These are phyloP conservation scores for Scaptomyza cyrtandrae DNA, from an alignment of 2,888 invertebrate species.

Conservation along the genomic window DNA sequence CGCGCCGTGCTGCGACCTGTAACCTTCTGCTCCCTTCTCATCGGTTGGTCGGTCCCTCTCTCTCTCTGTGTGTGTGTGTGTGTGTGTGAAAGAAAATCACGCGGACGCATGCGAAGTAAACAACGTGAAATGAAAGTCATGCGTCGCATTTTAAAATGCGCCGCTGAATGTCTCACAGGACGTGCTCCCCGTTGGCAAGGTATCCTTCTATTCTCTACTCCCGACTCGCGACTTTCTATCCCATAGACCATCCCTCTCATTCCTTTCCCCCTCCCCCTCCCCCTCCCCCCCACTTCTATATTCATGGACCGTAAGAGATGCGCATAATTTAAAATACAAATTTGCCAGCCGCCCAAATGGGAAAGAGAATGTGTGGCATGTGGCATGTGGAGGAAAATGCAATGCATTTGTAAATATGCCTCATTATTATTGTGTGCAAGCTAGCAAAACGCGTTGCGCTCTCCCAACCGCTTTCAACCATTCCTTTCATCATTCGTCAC, in stretches of 20 bases:
- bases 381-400: constrained; percentile 6
- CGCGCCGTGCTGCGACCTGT: constrained; percentile 58
- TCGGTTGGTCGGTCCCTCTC: too few relatives aligned
- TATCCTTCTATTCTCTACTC: background rate
- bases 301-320: constrained; percentile 54
- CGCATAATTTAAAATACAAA: constrained; percentile 78
- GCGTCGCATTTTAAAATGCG: constrained; percentile 74
- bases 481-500: constrained; percentile 64
- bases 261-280: background rate
- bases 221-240: background rate
- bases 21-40: constrained; percentile 16
- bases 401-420: constrained; percentile 73
- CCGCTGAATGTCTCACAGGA: constrained; percentile 51
- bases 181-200: constrained; percentile 26
- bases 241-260: too few relatives aligned
- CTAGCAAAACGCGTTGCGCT: background rate
- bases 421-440: constrained; percentile 71
- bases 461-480: background rate
- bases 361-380: background rate
- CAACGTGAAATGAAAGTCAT: constrained; percentile 79
- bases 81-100: constrained; percentile 63
- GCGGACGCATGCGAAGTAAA: constrained; percentile 77
- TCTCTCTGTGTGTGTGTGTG: constrained; percentile 8
- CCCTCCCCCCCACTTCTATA: constrained; percentile 4
- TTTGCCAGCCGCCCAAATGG: constrained; percentile 53